Evolutionary conservation across 2,113 vertebrate species (phyloP).

Genomic region (Scomber japonicus): DNA sequence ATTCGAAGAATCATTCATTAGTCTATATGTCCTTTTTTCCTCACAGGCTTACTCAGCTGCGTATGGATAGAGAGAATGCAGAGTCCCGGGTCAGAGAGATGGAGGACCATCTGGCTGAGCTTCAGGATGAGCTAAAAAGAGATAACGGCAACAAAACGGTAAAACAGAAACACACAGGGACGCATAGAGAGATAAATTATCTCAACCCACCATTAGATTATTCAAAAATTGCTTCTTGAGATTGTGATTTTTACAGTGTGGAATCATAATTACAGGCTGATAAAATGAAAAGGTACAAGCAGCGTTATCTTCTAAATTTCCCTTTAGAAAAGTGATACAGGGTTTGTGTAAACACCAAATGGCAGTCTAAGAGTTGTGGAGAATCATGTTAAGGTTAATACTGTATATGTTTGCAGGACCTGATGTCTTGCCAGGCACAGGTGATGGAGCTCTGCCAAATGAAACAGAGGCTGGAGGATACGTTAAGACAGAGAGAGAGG

Average conservation of each 20-base stretch:
- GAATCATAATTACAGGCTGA: neutral
- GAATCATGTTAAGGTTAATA: neutral
- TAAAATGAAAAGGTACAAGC: neutral
- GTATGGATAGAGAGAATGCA: conserved; percentile 79
- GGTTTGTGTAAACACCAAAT: too few relatives aligned
- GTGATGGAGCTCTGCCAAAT: conserved; percentile 79
- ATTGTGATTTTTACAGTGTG: neutral
- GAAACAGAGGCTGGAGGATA: conserved; percentile 89
- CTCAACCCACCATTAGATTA: neutral
- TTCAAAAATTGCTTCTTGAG: neutral
- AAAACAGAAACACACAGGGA: conserved; percentile 21
- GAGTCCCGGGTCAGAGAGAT: conserved; percentile 79
- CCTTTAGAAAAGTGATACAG: too few relatives aligned
- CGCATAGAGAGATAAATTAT: neutral
- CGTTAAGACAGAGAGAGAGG: conserved; percentile 84
- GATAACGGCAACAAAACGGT: conserved; percentile 78
- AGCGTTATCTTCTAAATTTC: too few relatives aligned
- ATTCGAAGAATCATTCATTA: conserved; percentile 7
- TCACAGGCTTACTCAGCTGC: conserved; percentile 82
- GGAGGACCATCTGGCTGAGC: conserved; percentile 87
- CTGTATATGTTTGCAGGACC: conserved; percentile 56
- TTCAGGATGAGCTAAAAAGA: conserved; percentile 87
- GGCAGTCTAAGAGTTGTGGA: too few relatives aligned
- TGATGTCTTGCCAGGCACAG: conserved; percentile 63
- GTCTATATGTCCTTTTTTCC: conserved; percentile 11